Evolutionary conservation across 2,113 vertebrate species (phyloP).

Genomic region (Polypterus senegalus): DNA sequence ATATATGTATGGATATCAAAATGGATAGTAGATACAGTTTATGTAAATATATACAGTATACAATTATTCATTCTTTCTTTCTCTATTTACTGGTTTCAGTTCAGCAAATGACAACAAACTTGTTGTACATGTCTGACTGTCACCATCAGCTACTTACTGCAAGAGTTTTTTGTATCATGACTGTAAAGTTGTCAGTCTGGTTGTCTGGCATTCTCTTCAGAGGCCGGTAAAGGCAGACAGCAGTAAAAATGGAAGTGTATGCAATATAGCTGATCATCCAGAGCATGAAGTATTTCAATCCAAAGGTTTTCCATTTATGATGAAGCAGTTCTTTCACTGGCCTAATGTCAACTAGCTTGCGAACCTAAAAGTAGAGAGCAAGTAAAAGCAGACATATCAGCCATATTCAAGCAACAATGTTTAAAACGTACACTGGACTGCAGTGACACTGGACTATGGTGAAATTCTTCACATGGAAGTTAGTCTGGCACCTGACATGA

Average conservation of each 20-base stretch:
- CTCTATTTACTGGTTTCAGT: no score
- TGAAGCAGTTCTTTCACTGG: slow-evolving; percentile 6
- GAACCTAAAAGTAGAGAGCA: not conserved
- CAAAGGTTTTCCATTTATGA: slow-evolving; percentile 13
- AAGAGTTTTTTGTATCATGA: slow-evolving; percentile 13
- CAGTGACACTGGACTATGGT: no score
- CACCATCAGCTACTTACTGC: slow-evolving; percentile 3
- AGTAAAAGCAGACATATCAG: no score
- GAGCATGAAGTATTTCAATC: slow-evolving; percentile 8
- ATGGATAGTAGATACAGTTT: no score
- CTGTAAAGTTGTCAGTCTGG: slow-evolving; percentile 3
- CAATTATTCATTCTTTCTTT: no score
- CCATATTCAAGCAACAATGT: no score
- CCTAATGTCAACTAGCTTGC: slow-evolving; percentile 1
- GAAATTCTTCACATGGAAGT: no score
- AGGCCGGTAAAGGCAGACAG: rapidly evolving
- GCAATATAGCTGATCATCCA: not conserved
- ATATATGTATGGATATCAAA: no score
- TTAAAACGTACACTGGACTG: no score
- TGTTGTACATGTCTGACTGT: not conserved
- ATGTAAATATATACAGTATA: no score
- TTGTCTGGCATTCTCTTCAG: not conserved
- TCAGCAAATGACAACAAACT: no score
- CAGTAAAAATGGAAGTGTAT: rapidly evolving
- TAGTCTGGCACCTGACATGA: no score